phyloP scores from a whole-genome alignment of 2,797 vertebrate species.

The Petrocephalus sullivani region DNA sequence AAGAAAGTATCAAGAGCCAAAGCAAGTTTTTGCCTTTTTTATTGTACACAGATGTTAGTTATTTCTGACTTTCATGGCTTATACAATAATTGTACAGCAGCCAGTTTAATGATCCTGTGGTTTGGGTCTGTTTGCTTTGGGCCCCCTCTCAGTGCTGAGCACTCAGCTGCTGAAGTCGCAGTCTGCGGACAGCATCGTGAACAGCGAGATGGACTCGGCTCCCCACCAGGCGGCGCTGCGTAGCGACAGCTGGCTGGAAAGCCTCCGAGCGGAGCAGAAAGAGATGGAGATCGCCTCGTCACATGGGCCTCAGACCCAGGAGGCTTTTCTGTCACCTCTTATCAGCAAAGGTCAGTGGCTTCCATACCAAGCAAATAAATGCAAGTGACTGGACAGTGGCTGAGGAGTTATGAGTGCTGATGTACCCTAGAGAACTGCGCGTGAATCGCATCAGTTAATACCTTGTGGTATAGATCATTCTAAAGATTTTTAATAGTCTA shows the following conservation, averaged over 20 bases:
- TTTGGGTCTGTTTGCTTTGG: background rate
- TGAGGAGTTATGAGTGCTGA: background rate
- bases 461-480: background rate
- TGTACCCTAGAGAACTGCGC: background rate
- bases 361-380: background rate
- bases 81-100: background rate
- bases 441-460: background rate
- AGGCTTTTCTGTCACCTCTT: conserved; percentile 90
- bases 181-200: conserved; percentile 82
- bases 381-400: background rate
- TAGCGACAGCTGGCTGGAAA: conserved; percentile 80
- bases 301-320: conserved; percentile 82
- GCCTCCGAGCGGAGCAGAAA: conserved; percentile 62
- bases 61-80: background rate
- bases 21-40: background rate
- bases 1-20: background rate
- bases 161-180: conserved; percentile 82
- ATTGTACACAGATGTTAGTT: background rate
- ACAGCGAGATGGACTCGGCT: conserved; percentile 74
- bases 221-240: conserved; percentile 55
- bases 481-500: background rate
- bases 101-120: background rate
- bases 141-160: conserved; percentile 61
- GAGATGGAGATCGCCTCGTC: conserved; percentile 77
- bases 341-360: conserved; percentile 78